Evolutionary conservation across 2,888 invertebrate genomes (phyloP), one percentile per base, ranked within the genome.

Genomic region (Ecdyonurus torrentis): DNA sequence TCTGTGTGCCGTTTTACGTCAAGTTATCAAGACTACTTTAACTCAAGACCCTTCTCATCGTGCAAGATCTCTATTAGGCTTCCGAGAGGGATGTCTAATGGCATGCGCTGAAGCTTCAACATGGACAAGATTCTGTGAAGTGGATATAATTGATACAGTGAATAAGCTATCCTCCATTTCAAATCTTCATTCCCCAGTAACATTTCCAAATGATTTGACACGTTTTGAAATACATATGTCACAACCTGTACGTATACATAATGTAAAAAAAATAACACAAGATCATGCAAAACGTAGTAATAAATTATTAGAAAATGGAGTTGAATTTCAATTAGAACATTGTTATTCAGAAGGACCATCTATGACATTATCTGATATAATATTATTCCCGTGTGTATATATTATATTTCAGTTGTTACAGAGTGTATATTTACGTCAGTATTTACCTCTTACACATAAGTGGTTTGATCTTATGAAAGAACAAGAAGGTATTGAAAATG

Each of bases 101-200:
- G 86, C 91, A 1, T 90, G 91, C 62, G 86, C 90, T 24, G 92
- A 92, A 75, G 81, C 83, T 7, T 91, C 92, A 7, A 78, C 89
- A 52, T 94, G 93, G 94, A 95, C 94, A 0, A 87, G 87, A 70
- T 92, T 92, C 72, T 95, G 95, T 78, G 95, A 95, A 78, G 79
- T 78, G 19, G 89, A 92, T 71, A 76, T 92, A 58, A 80, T 88
- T 15, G 73, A 76, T 62, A 80, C 84, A 1, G 75, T 86, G 0
- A 79, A 79, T 65, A 70, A 75, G n/a, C 67, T 81, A 60, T 67
- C 78, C 22, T 67, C 52, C 23, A 37, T 37, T 37, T 60, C 37
- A 20, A 67, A 69, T 37, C 37, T 37, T 10, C 37, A 55, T 55
- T 55, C 55, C 22, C 55, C 55, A n/a, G 59, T 63, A 58, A 22